Percentiles rank a stretch among this genome's conserved stretches.
Evolutionary conservation across 2,113 vertebrate genomes (phyloP).

Genomic region (Pongo pygmaeus): DNA sequence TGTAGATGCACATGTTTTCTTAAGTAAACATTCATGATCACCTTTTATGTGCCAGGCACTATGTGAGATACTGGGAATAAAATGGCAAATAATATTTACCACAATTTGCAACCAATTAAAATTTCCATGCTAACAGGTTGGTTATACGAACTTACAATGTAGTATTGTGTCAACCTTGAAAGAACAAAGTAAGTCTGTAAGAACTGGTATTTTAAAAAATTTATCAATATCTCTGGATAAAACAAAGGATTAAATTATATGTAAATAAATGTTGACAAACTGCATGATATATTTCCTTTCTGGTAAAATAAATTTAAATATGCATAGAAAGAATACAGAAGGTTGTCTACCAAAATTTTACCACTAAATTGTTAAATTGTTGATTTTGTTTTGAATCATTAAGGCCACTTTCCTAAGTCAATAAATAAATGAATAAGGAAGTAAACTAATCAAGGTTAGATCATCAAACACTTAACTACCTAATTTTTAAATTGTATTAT

Average conservation of each 20-base stretch:
- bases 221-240: neutral
- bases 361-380: neutral
- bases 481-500: neutral
- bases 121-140: neutral
- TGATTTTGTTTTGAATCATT: neutral
- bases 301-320: neutral
- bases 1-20: neutral
- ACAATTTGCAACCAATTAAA: neutral
- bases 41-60: neutral
- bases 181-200: neutral
- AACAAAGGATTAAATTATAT: neutral
- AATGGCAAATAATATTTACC: neutral
- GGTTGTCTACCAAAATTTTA: neutral
- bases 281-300: neutral
- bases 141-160: neutral
- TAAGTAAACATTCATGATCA: neutral
- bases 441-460: neutral
- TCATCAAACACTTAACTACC: neutral
- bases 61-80: neutral
- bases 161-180: neutral
- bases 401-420: neutral
- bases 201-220: neutral
- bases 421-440: neutral
- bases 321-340: neutral
- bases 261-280: neutral